Percentiles rank a stretch among this genome's conserved stretches.
Evolutionary conservation across 2,797 vertebrate genomes (phyloP).

Genomic region (Pipistrellus nathusii): DNA sequence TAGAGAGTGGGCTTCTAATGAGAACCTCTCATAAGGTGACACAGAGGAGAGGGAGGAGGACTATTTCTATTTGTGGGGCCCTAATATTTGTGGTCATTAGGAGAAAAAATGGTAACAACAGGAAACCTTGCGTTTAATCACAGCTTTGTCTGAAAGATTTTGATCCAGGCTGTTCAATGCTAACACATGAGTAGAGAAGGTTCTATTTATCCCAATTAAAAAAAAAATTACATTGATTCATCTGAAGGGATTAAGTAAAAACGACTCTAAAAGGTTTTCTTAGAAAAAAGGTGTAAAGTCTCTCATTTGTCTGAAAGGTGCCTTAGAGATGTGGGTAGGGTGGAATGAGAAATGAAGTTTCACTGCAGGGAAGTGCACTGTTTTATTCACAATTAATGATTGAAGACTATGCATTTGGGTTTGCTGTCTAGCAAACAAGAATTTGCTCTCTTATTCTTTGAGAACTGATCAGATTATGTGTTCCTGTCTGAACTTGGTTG

Average conservation of each 20-base stretch:
- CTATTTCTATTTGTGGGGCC: neutral
- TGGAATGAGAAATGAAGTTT: neutral
- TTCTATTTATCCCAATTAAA: neutral
- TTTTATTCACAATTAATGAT: neutral
- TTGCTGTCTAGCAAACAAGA: neutral
- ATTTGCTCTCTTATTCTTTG: neutral
- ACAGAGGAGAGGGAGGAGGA: neutral
- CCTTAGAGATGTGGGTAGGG: neutral
- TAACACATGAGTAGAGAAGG: neutral
- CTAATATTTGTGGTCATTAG: neutral
- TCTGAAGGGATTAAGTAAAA: neutral
- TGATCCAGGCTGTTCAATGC: neutral
- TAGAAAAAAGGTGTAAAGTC: neutral
- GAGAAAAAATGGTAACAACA: neutral
- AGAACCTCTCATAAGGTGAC: too few species aligned
- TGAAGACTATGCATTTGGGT: neutral
- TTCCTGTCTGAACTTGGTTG: neutral
- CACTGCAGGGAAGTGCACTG: neutral
- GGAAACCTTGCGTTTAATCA: neutral
- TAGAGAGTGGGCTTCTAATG: neutral
- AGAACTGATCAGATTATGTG: neutral
- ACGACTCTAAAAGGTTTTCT: neutral
- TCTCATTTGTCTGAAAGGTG: neutral
- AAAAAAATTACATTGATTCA: neutral
- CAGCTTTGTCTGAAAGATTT: neutral